phyloP scores from a whole-genome alignment of 2,113 vertebrate species.

The Anas platyrhynchos region DNA sequence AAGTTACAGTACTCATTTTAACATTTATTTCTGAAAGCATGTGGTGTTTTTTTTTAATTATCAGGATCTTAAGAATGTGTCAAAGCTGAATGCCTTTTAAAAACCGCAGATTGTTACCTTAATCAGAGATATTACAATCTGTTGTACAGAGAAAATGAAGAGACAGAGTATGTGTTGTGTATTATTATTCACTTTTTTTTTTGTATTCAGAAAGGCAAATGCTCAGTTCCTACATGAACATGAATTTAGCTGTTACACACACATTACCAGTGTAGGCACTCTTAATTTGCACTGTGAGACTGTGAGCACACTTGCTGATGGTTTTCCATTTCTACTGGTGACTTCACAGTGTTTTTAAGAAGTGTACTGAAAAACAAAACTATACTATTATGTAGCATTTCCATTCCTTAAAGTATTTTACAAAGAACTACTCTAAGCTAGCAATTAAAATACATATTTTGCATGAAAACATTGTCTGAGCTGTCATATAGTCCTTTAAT shows the following conservation, averaged over 20 bases:
- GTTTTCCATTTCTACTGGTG: neutral
- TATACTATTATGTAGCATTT: neutral
- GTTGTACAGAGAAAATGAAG: neutral
- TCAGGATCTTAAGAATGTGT: neutral
- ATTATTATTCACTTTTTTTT: neutral
- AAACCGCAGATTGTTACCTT: neutral
- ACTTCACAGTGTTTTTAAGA: neutral
- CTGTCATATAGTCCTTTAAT: neutral
- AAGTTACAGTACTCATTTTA: neutral
- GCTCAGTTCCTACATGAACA: neutral
- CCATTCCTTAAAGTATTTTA: neutral
- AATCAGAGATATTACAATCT: neutral
- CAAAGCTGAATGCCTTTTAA: neutral
- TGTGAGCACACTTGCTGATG: neutral
- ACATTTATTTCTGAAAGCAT: conserved; percentile 17
- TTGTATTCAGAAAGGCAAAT: neutral
- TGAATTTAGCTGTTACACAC: neutral
- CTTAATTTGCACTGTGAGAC: neutral
- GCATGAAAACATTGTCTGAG: neutral
- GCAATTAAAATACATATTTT: neutral
- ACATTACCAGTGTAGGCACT: neutral
- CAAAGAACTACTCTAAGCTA: neutral
- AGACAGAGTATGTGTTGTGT: neutral
- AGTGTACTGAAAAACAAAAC: neutral
- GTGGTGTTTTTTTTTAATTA: neutral